Evolutionary conservation across 2,888 invertebrate genomes (phyloP), one percentile per base, ranked within the genome.

Genomic region (Yponomeuta malinellus): DNA sequence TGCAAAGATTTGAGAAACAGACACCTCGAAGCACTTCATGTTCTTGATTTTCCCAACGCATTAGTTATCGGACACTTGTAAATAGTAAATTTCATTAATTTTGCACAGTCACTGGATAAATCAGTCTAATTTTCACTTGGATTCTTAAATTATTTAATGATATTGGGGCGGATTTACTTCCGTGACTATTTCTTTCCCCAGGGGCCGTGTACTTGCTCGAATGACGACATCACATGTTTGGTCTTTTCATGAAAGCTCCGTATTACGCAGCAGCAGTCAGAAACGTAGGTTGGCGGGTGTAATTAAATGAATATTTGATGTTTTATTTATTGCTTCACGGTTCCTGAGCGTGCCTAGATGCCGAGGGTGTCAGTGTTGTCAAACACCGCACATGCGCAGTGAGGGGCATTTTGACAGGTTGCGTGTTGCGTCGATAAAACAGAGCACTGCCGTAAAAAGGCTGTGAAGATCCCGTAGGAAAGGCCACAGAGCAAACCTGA

Each of bases 351-450:
- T 86, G 86, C 82, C 71, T 71, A 29, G 69, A 43, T 52, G 72
- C 12, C 52, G 63, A 72, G 76, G 82, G 81, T 86, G 84, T 82
- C 85, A 85, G 80, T 78, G 78, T 79, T 89, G 90, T 87, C 89
- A 89, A 79, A 72, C 74, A 72, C 66, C 74, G 81, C 81, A 80
- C 89, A 88, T 89, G 90, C 90, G 89, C 86, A 75, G 43, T 80
- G 52, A 48, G 68, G 71, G 33, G 48, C 72, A 66, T 71, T 78
- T 82, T 88, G 89, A 88, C 85, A 87, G 77, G 76, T 76, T 76
- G 76, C 80, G 80, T 78, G 75, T 75, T 74, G 76, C 77, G 87
- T 89, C 89, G 89, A 86, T 89, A 90, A 89, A 88, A 80, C 84
- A 85, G 84, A 68, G 48, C 66, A 9, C 67, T 59, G 52, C 67